Base-by-base conservation (phyloP, 2,113 vertebrate species). In the Cyanoliseus patagonus region DNA sequence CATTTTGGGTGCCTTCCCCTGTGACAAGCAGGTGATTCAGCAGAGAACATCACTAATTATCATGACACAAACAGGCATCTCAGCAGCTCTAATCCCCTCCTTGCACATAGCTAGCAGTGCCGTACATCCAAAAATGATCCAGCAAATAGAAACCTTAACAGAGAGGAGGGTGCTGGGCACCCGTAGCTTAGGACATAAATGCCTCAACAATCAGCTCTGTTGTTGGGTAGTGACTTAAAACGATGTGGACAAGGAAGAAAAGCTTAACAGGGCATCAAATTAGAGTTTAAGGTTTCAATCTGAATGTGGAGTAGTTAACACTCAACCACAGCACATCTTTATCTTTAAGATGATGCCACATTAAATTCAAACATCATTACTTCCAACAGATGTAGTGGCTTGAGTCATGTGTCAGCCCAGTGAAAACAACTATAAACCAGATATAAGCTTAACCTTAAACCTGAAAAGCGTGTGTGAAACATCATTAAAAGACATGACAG, bases 31-130 rank as follows among this genome's bases (percentile, higher is more conserved):
- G 18, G 30, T 6, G 53, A 69, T 42, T 57, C 49, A 52, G 37
- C 33, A 63, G 33, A 57, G 67, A 63, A 57, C 42, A 16, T 27
- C 53, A 35, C 22, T 12, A 27, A 33, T 31, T 23, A 44, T 7
- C 64, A 33, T 1, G 3, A 91, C 19, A 9, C 1, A 6, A 67
- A 49, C 1, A 0, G n/a, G 52, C 28, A n/a, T 4, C 66, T 55
- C 52, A 28, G 28, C 0, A 0, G 33, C 35, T 78, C 46, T 25
- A 8, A 42, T 30, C 52, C 41, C 35, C 35, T 25, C 70, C 55
- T 47, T 46, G n/a, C 17, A 46, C 1, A 6, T 31, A 13, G 41
- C 57, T 4, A 9, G 44, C 49, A 86, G 59, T 1, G 3, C 66
- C 8, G 5, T 37, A 13, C 17, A 6, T 25, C 47, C 77, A 4